Conservation (phyloP, 92 coral and sea anemone genomes). For the Palythoa caribaeorum region DNA sequence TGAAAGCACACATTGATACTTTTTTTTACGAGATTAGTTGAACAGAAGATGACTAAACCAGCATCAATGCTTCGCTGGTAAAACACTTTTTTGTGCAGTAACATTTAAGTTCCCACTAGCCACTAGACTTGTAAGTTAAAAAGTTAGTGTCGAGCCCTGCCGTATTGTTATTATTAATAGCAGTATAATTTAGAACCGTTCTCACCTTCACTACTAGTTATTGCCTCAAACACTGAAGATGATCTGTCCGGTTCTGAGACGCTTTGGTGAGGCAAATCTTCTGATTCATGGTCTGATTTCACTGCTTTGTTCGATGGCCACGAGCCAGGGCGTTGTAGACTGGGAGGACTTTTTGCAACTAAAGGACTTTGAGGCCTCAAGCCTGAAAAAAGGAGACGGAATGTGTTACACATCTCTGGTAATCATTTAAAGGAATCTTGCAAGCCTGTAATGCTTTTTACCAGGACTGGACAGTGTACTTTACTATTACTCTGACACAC, state of each 20-base stretch:
- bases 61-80: too few relatives aligned
- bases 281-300: slow-evolving; percentile 57
- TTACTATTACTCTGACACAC: too few relatives aligned
- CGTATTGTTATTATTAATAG: background rate
- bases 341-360: slow-evolving; percentile 62
- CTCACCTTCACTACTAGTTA: background rate
- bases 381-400: slow-evolving; percentile 37
- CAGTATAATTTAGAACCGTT: slow-evolving; percentile 4
- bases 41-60: too few relatives aligned
- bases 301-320: slow-evolving; percentile 80
- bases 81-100: too few relatives aligned
- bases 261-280: slow-evolving; percentile 30
- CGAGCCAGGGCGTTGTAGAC: slow-evolving; percentile 71
- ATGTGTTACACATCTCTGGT: background rate
- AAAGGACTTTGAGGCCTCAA: slow-evolving; percentile 85
- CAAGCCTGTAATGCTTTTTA: too few relatives aligned
- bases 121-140: too few relatives aligned
- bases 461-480: too few relatives aligned
- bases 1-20: too few relatives aligned
- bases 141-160: too few relatives aligned
- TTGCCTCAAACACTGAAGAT: background rate
- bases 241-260: slow-evolving; percentile 71
- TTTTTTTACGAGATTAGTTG: too few relatives aligned
- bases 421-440: background rate
- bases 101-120: too few relatives aligned